Base-by-base conservation (phyloP, 2,888 invertebrate genomes). In the Lasioglossum zephyrum region DNA sequence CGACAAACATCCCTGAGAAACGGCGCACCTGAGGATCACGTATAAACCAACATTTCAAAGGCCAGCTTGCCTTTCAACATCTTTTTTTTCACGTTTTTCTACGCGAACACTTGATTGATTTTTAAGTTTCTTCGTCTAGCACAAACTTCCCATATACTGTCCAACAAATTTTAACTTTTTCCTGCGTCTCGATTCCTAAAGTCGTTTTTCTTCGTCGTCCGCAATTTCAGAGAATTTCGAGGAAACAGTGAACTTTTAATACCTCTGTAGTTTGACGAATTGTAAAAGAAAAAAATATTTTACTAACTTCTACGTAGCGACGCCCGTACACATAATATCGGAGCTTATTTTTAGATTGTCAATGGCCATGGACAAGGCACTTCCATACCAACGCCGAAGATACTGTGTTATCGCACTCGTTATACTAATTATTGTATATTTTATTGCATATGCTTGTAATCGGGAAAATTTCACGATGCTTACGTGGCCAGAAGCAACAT, bases 1-100 rank as follows among this genome's bases (percentile, higher is more conserved):
- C 63, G 18, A n/a, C 69, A 79, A 77, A 77, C 13, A 70, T 74
- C 39, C 47, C 49, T 5, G 26, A 60, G 36, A 60, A 60, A 75
- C 36, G 8, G 6, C 31, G 60, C 53, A 53, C 53, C 22, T 53
- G 53, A 31, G 16, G 13, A 60, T 16, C 60, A n/a, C 16, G 8
- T 22, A 53, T 53, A 53, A 53, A 8, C 53, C 1, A 53, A 22
- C 3, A 22, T 22, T 53, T 53, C 53, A 22, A 22, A 53, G 53
- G 53, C 0, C 8, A 53, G 6, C 22, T 22, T 8, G 53, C 22
- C 53, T 53, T 53, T 3, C 53, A 8, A 22, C 2, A 2, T 8
- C 9, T 53, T 53, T 22, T 53, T 22, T 49, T 3, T 36, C n/a
- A 49, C 49, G 6, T 18, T 53, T 53, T 53, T 53, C 22, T 53